Conservation (phyloP, 2,888 invertebrate species). For the Limenitis camilla region DNA sequence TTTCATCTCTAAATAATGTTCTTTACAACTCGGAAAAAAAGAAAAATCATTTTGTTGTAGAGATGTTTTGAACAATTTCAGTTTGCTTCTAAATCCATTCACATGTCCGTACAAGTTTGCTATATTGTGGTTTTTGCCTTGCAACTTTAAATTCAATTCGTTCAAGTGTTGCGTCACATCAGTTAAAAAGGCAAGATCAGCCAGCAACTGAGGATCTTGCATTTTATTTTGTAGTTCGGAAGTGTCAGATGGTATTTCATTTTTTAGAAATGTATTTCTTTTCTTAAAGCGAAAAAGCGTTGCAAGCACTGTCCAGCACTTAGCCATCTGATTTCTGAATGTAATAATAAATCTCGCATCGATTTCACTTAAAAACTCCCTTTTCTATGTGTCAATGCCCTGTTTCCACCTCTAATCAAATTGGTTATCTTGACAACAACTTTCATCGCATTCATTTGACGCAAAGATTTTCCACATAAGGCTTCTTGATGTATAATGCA, state of each 20-base stretch:
- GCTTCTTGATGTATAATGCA: slow-evolving; percentile 3
- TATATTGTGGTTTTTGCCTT: too few species aligned
- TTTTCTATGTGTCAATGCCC: background rate
- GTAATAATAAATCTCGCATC: slow-evolving; percentile 1
- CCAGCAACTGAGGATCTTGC: slow-evolving; percentile 1
- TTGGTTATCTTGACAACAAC: background rate
- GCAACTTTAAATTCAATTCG: too few species aligned
- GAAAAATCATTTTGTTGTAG: too few species aligned
- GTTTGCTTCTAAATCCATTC: too few species aligned
- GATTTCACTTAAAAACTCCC: background rate
- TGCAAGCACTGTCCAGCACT: slow-evolving; percentile 4
- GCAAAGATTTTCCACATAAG: slow-evolving; percentile 1
- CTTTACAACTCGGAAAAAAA: too few species aligned
- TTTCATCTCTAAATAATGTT: too few species aligned
- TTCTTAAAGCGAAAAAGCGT: slow-evolving; percentile 3
- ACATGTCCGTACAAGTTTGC: too few species aligned
- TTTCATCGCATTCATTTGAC: background rate
- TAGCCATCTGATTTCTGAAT: background rate
- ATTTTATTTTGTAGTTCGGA: slow-evolving; percentile 1
- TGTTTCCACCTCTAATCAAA: slow-evolving; percentile 4
- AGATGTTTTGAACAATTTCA: too few species aligned
- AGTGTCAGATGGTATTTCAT: slow-evolving; percentile 2
- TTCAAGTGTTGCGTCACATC: too few species aligned
- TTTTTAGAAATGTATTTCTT: slow-evolving; percentile 2
- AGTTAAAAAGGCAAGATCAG: too few species aligned